Evolutionary conservation across 2,888 invertebrate species (phyloP), one percentile per base, ranked within the genome.

Genomic region (Ophioninae sp.): DNA sequence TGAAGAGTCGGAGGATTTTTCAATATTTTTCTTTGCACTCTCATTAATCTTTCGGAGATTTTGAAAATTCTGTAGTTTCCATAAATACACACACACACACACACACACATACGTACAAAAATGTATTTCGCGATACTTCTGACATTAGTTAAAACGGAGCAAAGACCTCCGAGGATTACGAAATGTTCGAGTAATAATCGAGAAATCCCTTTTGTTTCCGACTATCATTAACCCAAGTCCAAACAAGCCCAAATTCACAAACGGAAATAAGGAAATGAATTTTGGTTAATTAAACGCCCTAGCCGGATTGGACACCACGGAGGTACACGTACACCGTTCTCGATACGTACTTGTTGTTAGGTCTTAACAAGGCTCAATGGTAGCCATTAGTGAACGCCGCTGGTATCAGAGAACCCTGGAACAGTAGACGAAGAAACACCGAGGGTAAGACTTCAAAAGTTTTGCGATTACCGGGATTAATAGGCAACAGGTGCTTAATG

Each of bases 371-470:
- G 91, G 93, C 93, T 97, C 96, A 97, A 96, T 98, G 98, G 95
- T 98, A 98, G 95, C 98, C 98, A 95, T 98, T 98, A 95, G 98
- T 98, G 95, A 98, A 98, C 95, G 98, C 98, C 95, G 98, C 98
- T 94, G 98, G 98, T 96, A 98, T 98, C 95, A 98, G 95, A 93
- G 98, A 97, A 93, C 98, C 98, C 98, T 98, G 96, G 88, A 96
- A 96, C 93, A 93, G 93, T 87, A 90, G 86, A 89, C 69, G 83
- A 80, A 74, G 73, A 85, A 73, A 74, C 72, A 50, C 57, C 75
- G 68, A 59, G 68, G 79, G 79, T 84, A 68, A 84, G 84, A 82
- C 73, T 67, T 76, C 73, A 84, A 75, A 76, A 69, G 72, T 82
- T 79, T 68, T 23, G 41, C n/a, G 68, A 82, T 82, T 64, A 61